Percentiles rank a stretch among this genome's conserved stretches.
Evolutionary conservation across 2,888 invertebrate species (phyloP).

Genomic region (Azorinus chamasolen): DNA sequence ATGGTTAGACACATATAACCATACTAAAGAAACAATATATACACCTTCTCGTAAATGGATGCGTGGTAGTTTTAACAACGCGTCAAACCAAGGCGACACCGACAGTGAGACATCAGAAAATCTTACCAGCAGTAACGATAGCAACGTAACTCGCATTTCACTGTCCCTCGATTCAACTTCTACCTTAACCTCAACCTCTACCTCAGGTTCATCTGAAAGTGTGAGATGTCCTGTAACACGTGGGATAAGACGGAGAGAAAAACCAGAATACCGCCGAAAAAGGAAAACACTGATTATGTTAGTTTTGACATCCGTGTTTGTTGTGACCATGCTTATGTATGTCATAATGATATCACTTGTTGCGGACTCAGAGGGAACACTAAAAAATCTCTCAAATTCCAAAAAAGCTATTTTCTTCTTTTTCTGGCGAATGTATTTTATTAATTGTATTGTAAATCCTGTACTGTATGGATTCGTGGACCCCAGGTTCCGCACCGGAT

Average conservation of each 20-base stretch:
- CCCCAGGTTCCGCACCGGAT: slow-evolving; percentile 41
- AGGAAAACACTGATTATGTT: slow-evolving; percentile 59
- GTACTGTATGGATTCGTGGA: slow-evolving; percentile 58
- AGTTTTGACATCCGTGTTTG: slow-evolving; percentile 42
- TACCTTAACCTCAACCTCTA: not conserved
- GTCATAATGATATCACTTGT: slow-evolving; percentile 29
- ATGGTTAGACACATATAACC: too few species aligned
- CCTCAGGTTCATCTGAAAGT: not conserved
- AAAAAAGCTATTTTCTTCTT: slow-evolving; percentile 52
- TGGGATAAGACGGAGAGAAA: not conserved
- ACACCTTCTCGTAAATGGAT: too few species aligned
- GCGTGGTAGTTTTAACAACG: too few species aligned
- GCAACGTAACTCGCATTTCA: too few species aligned
- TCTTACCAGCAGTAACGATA: not conserved
- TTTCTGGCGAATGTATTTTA: slow-evolving; percentile 58
- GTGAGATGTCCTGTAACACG: not conserved
- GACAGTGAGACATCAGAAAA: not conserved
- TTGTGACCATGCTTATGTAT: slow-evolving; percentile 49
- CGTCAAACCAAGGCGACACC: not conserved
- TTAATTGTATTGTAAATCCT: slow-evolving; percentile 52
- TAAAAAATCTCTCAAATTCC: slow-evolving; percentile 23
- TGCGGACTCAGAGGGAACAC: slow-evolving; percentile 26
- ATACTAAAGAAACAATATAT: too few species aligned
- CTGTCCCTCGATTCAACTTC: not conserved
- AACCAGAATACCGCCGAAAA: slow-evolving; percentile 8